These are phyloP conservation scores for Meta bourneti DNA, from an alignment of 2,888 invertebrate species.

Conservation along the genomic window DNA sequence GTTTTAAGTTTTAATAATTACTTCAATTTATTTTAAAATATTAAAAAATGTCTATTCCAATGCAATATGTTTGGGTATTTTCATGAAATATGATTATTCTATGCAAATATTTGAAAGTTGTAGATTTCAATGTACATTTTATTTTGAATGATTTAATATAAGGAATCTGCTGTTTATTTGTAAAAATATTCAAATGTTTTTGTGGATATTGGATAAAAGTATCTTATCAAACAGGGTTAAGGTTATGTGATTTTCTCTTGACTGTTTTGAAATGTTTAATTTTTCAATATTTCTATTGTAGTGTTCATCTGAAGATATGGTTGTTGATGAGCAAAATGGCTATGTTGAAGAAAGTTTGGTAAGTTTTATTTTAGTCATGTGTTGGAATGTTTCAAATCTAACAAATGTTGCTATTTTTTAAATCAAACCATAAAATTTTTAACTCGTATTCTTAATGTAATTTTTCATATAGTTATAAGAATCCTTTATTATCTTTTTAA, in stretches of 20 bases:
- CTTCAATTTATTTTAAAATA: no score
- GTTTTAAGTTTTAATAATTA: no score
- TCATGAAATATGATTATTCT: no score
- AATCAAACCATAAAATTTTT: no score
- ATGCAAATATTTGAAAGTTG: no score
- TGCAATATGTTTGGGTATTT: no score
- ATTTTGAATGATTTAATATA: background rate
- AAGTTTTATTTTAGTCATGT: no score
- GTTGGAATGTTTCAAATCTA: background rate
- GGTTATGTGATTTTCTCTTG: background rate
- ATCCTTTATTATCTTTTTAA: background rate
- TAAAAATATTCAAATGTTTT: background rate
- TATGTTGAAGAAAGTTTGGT: slow-evolving; percentile 24
- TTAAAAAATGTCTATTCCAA: no score
- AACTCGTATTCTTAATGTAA: no score
- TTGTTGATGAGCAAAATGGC: slow-evolving; percentile 67
- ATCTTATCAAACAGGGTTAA: background rate
- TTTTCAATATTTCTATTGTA: slow-evolving; percentile 13
- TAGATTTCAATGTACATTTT: no score
- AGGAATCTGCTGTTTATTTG: background rate
- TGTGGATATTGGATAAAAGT: background rate
- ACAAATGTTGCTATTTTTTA: no score
- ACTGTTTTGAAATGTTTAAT: background rate
- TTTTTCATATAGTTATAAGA: background rate
- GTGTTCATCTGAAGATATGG: slow-evolving; percentile 64